Conservation (phyloP, 1,140 invertebrate species). For the Drosophila navojoa region DNA sequence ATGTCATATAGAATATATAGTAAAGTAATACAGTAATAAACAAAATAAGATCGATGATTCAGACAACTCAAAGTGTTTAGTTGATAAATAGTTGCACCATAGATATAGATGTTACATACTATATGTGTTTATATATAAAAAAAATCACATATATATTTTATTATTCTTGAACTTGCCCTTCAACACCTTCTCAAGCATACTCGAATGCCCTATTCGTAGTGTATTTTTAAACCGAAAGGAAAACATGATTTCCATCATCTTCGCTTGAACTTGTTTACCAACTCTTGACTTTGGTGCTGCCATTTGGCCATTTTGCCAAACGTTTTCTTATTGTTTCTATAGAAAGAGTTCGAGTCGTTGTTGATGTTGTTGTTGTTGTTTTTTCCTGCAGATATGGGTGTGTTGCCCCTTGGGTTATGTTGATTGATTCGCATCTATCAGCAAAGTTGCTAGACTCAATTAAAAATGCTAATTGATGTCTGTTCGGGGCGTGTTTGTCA, state of each 20-base stretch:
- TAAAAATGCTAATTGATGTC: constrained; percentile 76
- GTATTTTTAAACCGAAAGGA: constrained; percentile 17
- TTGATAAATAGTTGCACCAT: too few species aligned
- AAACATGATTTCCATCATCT: constrained; percentile 32
- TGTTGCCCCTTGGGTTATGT: not conserved
- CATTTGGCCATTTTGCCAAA: constrained; percentile 43
- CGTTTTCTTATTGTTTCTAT: constrained; percentile 16
- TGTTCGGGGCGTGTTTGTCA: constrained; percentile 17
- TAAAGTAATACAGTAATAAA: too few species aligned
- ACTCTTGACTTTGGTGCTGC: constrained; percentile 59
- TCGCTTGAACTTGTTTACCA: constrained; percentile 50
- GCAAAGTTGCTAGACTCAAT: constrained; percentile 56
- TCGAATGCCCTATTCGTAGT: not conserved
- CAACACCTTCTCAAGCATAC: too few species aligned
- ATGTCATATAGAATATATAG: too few species aligned
- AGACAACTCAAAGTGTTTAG: too few species aligned
- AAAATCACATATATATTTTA: too few species aligned
- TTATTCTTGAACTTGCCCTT: too few species aligned
- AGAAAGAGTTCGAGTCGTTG: not conserved
- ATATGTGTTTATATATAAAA: too few species aligned
- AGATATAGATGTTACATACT: too few species aligned
- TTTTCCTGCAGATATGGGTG: not conserved
- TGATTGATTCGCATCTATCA: constrained; percentile 48
- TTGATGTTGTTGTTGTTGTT: constrained; percentile 2
- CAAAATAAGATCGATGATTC: too few species aligned